A percentile compares a stretch with the other conserved stretches of the same genome.
Evolutionary conservation across 1,140 invertebrate genomes (phyloP).

Genomic region (Xylocopa sonorina): DNA sequence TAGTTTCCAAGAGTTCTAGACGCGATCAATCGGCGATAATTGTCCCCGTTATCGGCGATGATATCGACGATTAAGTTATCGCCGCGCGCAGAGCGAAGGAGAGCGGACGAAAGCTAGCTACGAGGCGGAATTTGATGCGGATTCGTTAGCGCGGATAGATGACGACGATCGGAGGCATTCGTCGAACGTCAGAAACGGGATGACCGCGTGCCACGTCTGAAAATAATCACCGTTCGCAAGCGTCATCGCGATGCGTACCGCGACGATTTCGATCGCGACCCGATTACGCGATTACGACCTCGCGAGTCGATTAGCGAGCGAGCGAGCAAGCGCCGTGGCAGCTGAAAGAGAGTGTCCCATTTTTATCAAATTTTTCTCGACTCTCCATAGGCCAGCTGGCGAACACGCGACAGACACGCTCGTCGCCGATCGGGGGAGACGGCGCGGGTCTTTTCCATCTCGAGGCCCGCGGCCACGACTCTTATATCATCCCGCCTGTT

Average conservation of each 20-base stretch:
- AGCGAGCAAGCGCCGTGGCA: too few relatives aligned
- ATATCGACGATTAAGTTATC: too few relatives aligned
- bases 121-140: not conserved
- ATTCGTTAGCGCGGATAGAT: not conserved
- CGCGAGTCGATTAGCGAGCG: conserved; percentile 10
- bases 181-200: conserved; percentile 28
- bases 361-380: not conserved
- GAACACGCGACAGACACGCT: not conserved
- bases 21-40: too few relatives aligned
- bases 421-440: not conserved
- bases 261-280: conserved; percentile 51
- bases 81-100: too few relatives aligned
- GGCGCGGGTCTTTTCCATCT: not conserved
- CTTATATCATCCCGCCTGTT: conserved; percentile 4
- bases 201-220: conserved; percentile 46
- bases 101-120: too few relatives aligned
- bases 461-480: too few relatives aligned
- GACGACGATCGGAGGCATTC: not conserved
- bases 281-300: conserved; percentile 48
- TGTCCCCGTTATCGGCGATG: too few relatives aligned
- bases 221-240: conserved; percentile 54
- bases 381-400: not conserved
- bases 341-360: too few relatives aligned
- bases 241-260: conserved; percentile 38
- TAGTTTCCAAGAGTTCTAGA: too few relatives aligned